Evolutionary conservation across 2,888 invertebrate species (phyloP), one percentile per base, ranked within the genome.

Genomic region (Amblyjoppa fuscipennis): DNA sequence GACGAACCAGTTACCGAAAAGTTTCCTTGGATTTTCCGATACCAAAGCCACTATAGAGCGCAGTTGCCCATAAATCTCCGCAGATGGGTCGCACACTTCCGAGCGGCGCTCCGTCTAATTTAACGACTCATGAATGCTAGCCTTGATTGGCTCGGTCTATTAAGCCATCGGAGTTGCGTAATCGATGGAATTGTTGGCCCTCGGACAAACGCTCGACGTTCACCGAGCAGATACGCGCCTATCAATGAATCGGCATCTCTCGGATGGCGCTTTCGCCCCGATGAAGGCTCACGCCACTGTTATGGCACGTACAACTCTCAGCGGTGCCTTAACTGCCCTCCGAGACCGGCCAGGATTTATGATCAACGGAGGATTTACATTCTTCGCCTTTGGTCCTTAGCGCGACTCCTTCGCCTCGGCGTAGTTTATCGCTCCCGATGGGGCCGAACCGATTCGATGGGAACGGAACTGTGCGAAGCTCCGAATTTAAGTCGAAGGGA

Each of bases 21-120:
- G 76, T 31, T 84, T 73, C 73, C 80, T 68, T 56, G 80, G 59
- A 84, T 84, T 81, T 71, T 76, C 84, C 28, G 76, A 66, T 84
- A 80, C 51, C 31, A 13, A 61, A 9, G 41, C 13, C 45, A 4
- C 38, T 73, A 20, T 31, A 4, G n/a, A 45, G 59, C 11, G 28
- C 11, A 11, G 49, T 13, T 4, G 28, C 28, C 61, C 51, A 64
- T 64, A 49, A 66, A 31, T 76, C 38, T 38, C 25, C 13, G 28
- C 20, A 20, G 31, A 13, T 34, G 66, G 38, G 25, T 66, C 59
- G 13, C 49, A 66, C 64, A 13, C 38, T 76, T 53, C 38, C 4
- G 51, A 49, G 76, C 31, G 34, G 7, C 25, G 38, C n/a, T 49
- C 49, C 31, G 28, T 75, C 64, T 38, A n/a, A 11, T 64, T 13